A percentile compares a stretch with the other conserved stretches of the same genome.
These are phyloP conservation scores for Fringilla coelebs DNA, from an alignment of 2,797 vertebrate species.

Conservation along the genomic window DNA sequence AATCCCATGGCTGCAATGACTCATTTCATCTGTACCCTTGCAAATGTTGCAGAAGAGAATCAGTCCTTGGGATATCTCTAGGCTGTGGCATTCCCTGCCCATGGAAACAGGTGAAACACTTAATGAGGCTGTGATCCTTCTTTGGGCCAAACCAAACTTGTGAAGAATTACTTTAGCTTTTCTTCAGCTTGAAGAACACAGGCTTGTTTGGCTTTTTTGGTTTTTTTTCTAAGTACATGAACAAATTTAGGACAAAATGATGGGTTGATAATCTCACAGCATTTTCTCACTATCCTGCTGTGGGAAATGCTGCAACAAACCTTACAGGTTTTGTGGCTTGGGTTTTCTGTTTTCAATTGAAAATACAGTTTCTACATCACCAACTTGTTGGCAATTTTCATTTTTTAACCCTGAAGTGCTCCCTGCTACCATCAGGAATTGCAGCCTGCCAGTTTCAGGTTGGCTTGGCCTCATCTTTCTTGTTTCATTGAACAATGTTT, in stretches of 20 bases:
- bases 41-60: accelerated
- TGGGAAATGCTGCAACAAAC: background rate
- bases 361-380: background rate
- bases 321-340: background rate
- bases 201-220: accelerated
- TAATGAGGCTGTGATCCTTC: background rate
- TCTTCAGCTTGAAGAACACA: background rate
- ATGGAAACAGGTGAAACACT: background rate
- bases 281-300: background rate
- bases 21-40: background rate
- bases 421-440: background rate
- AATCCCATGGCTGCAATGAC: background rate
- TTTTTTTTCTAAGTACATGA: background rate
- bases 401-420: background rate
- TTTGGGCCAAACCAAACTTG: background rate
- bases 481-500: background rate
- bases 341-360: background rate
- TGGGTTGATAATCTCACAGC: background rate
- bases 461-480: background rate
- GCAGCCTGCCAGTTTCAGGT: background rate
- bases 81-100: background rate
- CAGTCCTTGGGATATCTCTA: background rate
- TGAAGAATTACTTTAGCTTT: background rate
- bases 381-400: background rate
- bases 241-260: background rate